Evolutionary conservation across 2,113 vertebrate genomes (phyloP).

Genomic region (Falco punctatus): DNA sequence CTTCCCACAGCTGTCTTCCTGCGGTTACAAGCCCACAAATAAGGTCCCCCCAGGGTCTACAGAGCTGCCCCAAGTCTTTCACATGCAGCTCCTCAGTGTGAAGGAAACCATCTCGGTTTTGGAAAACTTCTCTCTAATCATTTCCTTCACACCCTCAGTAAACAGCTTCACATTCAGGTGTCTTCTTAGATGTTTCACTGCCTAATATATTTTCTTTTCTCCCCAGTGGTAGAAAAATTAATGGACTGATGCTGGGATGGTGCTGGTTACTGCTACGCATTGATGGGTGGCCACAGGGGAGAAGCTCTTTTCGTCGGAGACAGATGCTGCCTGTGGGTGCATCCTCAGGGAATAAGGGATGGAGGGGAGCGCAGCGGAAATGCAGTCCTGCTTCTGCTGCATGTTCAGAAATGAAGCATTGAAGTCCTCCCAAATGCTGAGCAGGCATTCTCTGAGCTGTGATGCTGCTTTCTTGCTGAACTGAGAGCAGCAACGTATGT

Average conservation of each 20-base stretch:
- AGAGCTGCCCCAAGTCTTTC: neutral
- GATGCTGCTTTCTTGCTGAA: neutral
- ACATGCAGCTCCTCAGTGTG: neutral
- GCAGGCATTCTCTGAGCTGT: neutral
- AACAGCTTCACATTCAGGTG: neutral
- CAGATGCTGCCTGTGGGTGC: neutral
- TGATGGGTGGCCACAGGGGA: fast-evolving
- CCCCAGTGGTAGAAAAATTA: neutral
- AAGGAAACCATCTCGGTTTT: neutral
- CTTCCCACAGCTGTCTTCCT: neutral
- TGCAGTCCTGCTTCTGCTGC: neutral
- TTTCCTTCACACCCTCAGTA: neutral
- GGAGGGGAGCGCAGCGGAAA: neutral
- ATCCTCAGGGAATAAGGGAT: neutral
- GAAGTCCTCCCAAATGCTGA: neutral
- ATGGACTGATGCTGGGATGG: neutral
- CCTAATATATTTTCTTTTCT: neutral
- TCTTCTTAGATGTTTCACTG: neutral
- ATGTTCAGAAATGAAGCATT: neutral
- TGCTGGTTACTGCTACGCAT: neutral
- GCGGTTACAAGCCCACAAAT: neutral
- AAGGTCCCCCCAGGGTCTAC: neutral
- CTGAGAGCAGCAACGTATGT: neutral
- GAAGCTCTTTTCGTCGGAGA: fast-evolving
- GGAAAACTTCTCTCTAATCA: neutral